Percentiles rank a stretch among this genome's conserved stretches.
These are phyloP conservation scores for Labeo rohita DNA, from an alignment of 2,113 vertebrate genomes.

Conservation along the genomic window DNA sequence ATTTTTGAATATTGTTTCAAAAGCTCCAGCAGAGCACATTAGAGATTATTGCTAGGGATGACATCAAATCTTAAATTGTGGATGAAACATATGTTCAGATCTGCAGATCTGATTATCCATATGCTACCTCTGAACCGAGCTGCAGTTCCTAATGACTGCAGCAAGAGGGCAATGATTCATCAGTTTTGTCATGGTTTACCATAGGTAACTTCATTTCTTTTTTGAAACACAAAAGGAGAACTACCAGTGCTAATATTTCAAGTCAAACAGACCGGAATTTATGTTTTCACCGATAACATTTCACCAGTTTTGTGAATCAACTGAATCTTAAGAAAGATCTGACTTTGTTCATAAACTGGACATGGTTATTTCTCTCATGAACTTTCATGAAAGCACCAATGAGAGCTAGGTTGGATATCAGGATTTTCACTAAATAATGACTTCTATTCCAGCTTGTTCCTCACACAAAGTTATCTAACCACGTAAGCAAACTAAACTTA, in stretches of 20 bases:
- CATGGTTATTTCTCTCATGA: neutral
- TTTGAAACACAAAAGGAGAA: neutral
- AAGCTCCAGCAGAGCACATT: neutral
- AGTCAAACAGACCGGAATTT: neutral
- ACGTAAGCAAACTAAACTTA: too few relatives aligned
- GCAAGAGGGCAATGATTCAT: constrained; percentile 53
- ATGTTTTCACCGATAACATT: neutral
- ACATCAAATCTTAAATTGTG: neutral
- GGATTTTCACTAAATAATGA: neutral
- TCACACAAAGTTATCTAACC: neutral
- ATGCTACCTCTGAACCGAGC: neutral
- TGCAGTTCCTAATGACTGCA: constrained; percentile 22
- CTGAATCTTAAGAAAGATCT: neutral
- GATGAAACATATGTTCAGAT: neutral
- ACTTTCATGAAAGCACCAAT: neutral
- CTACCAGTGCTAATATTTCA: neutral
- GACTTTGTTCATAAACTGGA: neutral
- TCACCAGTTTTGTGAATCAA: neutral
- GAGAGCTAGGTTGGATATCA: neutral
- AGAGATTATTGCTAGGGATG: neutral
- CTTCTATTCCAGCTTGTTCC: neutral
- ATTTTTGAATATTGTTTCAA: neutral
- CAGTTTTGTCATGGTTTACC: neutral
- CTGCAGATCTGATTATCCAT: neutral
- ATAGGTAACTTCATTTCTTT: neutral